A percentile compares a stretch with the other conserved stretches of the same genome.
Evolutionary conservation across 2,888 invertebrate species (phyloP).

Genomic region (Chrysolina oricalcia): DNA sequence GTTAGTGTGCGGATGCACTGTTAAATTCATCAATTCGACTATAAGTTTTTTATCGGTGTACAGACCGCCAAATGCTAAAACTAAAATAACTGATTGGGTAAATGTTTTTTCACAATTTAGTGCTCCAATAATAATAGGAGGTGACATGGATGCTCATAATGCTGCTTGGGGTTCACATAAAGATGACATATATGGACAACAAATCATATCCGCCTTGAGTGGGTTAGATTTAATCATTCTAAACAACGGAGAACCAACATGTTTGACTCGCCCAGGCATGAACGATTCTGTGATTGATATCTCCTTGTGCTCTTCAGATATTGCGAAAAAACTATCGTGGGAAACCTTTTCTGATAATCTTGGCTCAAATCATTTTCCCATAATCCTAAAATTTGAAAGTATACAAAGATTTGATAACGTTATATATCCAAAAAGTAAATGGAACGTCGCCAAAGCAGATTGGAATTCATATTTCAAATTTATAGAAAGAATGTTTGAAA

Average conservation of each 20-base stretch:
- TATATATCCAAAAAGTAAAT: constrained; percentile 6
- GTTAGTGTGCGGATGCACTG: neutral
- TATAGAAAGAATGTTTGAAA: neutral
- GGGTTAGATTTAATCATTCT: neutral
- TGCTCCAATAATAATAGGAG: neutral
- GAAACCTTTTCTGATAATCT: neutral
- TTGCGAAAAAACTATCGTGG: neutral
- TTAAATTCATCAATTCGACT: neutral
- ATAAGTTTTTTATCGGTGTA: neutral
- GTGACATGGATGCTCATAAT: neutral
- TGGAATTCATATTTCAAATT: neutral
- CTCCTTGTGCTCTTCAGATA: neutral
- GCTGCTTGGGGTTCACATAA: neutral
- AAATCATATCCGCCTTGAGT: neutral
- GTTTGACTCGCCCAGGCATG: neutral
- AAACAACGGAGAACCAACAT: neutral
- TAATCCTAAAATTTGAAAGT: neutral
- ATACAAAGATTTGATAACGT: neutral
- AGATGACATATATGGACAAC: neutral
- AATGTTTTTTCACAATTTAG: neutral
- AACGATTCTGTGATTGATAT: neutral
- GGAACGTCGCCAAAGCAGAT: constrained; percentile 21
- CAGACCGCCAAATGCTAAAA: neutral
- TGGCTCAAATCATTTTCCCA: constrained; percentile 25
- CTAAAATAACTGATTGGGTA: neutral